Evolutionary conservation across 2,113 vertebrate genomes (phyloP).

Genomic region (Suricata suricatta): DNA sequence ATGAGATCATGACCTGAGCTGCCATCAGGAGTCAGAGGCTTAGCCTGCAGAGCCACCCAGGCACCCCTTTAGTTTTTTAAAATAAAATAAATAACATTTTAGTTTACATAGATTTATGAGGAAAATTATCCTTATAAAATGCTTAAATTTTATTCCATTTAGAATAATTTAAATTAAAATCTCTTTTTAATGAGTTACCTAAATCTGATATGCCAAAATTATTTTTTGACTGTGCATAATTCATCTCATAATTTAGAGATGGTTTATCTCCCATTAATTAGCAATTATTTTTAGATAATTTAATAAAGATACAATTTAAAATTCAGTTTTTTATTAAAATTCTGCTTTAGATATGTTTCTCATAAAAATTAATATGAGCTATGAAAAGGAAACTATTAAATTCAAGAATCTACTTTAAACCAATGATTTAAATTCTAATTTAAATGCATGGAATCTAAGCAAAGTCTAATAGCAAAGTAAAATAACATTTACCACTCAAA

Average conservation of each 20-base stretch:
- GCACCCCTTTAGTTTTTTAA: neutral
- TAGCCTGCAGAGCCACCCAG: too few species aligned
- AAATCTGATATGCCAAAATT: neutral
- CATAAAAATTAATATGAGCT: constrained; percentile 29
- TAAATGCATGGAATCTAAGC: constrained; percentile 23
- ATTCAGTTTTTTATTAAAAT: constrained; percentile 13
- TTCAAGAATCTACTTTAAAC: neutral
- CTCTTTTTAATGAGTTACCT: neutral
- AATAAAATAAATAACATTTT: neutral
- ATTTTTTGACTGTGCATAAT: neutral
- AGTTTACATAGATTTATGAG: neutral
- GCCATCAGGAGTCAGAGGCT: too few species aligned
- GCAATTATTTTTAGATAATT: constrained; percentile 20
- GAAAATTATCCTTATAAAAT: neutral
- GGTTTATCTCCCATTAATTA: neutral
- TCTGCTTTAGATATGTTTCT: neutral
- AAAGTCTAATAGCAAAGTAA: neutral
- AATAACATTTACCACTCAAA: neutral
- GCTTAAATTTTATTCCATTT: constrained; percentile 33
- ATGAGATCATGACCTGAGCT: too few species aligned
- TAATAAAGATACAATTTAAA: neutral
- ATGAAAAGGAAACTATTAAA: constrained; percentile 24
- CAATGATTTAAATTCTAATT: neutral
- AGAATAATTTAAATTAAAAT: constrained; percentile 37
- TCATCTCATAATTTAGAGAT: constrained; percentile 18